phyloP scores from a whole-genome alignment of 2,113 vertebrate genomes.

The Halcyon malimbica region DNA sequence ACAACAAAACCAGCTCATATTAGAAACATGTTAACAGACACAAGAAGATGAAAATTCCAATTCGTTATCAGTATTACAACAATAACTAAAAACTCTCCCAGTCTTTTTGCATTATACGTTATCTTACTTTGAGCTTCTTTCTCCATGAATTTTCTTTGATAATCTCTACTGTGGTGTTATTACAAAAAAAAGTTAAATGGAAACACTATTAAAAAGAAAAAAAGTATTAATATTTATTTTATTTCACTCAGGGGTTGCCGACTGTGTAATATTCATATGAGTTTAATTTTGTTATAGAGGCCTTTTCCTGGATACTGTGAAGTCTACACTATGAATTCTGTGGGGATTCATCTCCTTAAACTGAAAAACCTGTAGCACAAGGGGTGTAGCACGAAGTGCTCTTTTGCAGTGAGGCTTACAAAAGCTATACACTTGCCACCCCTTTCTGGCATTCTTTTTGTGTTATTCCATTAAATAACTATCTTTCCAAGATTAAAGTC shows the following conservation, averaged over 20 bases:
- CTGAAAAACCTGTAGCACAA: neutral
- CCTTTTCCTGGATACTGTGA: neutral
- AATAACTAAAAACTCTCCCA: neutral
- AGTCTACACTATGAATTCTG: neutral
- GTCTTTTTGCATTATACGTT: neutral
- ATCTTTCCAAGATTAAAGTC: neutral
- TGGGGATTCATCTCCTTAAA: neutral
- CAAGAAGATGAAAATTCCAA: neutral
- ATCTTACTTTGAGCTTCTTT: neutral
- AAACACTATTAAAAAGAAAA: neutral
- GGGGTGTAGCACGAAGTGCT: neutral
- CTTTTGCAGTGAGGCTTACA: neutral
- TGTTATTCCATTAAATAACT: neutral
- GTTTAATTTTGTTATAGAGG: neutral
- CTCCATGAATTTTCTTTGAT: neutral
- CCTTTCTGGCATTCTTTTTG: neutral
- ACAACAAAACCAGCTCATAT: neutral
- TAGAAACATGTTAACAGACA: neutral
- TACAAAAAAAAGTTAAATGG: neutral
- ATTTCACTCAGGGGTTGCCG: neutral
- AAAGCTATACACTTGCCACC: neutral
- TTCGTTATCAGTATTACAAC: neutral
- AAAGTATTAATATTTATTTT: neutral
- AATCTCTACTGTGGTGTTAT: neutral
- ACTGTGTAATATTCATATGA: neutral